These are phyloP conservation scores for Cephus cinctus DNA, from an alignment of 1,140 invertebrate genomes.

Conservation along the genomic window DNA sequence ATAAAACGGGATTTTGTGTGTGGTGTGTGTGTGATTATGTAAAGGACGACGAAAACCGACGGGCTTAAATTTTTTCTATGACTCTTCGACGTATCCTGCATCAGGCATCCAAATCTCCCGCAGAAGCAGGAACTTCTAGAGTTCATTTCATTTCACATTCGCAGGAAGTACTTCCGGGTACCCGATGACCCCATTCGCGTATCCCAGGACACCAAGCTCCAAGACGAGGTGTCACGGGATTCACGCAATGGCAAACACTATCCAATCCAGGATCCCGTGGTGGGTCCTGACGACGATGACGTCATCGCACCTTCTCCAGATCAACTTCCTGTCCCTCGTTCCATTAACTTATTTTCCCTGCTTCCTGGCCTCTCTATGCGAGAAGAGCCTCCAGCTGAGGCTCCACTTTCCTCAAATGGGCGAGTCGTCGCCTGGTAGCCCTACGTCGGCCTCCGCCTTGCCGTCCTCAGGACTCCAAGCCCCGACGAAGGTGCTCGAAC, in stretches of 20 bases:
- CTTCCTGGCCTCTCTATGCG: slow-evolving; percentile 12
- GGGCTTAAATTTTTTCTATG: no score
- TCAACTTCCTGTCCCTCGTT: slow-evolving; percentile 5
- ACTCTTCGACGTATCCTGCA: no score
- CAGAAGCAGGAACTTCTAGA: no score
- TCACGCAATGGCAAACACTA: no score
- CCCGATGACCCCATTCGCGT: no score
- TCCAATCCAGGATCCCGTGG: no score
- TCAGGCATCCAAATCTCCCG: no score
- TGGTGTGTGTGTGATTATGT: slow-evolving; percentile 5
- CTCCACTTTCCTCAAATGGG: slow-evolving; percentile 26
- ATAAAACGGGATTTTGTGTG: no score
- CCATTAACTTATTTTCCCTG: slow-evolving; percentile 2
- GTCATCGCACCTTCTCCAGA: slow-evolving; percentile 16
- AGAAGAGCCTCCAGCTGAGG: slow-evolving; percentile 19
- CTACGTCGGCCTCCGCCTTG: slow-evolving; percentile 38
- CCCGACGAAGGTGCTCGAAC: slow-evolving; percentile 51
- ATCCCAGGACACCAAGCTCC: no score
- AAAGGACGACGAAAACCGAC: slow-evolving; percentile 35
- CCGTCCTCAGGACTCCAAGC: slow-evolving; percentile 40
- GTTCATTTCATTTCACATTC: no score
- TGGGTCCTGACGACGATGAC: slow-evolving; percentile 20
- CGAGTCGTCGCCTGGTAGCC: slow-evolving; percentile 35
- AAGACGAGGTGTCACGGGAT: no score
- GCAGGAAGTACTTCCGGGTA: no score